A percentile compares a stretch with the other conserved stretches of the same genome.
phyloP scores from a whole-genome alignment of 2,888 invertebrate genomes.

The Eledone cirrhosa region DNA sequence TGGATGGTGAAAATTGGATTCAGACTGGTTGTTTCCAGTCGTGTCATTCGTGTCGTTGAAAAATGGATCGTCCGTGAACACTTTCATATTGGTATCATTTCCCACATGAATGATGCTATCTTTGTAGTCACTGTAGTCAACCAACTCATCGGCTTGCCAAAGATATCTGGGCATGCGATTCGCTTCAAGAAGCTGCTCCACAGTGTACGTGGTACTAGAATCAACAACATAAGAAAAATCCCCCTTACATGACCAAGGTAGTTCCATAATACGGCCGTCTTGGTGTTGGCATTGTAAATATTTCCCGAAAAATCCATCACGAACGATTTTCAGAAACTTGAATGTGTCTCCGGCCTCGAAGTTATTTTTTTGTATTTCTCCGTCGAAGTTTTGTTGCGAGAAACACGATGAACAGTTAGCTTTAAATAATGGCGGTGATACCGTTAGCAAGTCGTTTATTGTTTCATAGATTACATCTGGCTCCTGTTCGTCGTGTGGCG shows the following conservation, averaged over 20 bases:
- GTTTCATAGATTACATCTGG: conserved; percentile 4
- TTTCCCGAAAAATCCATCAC: conserved; percentile 12
- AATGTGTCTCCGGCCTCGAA: conserved; percentile 5
- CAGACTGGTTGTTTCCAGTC: neutral
- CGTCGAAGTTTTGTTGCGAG: neutral
- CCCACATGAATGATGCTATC: neutral
- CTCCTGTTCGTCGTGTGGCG: neutral
- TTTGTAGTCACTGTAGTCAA: neutral
- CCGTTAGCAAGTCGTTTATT: neutral
- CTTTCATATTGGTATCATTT: neutral
- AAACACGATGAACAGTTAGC: conserved; percentile 6
- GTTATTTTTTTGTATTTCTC: neutral
- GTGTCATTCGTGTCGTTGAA: neutral
- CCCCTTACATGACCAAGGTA: conserved; percentile 9
- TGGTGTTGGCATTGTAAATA: conserved; percentile 22
- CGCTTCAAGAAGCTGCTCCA: neutral
- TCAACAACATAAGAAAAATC: conserved; percentile 23
- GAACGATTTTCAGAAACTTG: conserved; percentile 21
- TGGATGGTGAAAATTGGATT: neutral
- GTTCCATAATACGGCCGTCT: neutral
- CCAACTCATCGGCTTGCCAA: neutral
- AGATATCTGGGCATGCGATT: neutral
- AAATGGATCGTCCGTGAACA: neutral
- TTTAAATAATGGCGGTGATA: conserved; percentile 19
- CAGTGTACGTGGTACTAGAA: neutral